Percentiles rank a stretch among this genome's conserved stretches.
These are phyloP conservation scores for Nomada fabriciana DNA, from an alignment of 2,888 invertebrate species.

Conservation along the genomic window DNA sequence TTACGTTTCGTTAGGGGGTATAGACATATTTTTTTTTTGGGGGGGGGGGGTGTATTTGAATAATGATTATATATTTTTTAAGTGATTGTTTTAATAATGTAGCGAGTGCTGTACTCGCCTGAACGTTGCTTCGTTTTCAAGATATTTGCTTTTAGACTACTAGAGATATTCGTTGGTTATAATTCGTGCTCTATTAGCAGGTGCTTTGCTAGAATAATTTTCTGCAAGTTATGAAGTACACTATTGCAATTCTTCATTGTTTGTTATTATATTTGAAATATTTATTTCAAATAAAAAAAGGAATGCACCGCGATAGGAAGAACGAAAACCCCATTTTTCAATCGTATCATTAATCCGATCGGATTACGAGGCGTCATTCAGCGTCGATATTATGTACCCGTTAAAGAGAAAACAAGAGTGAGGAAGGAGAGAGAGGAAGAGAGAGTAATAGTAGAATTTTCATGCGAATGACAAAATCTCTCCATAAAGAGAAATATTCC, in stretches of 20 bases:
- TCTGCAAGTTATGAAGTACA: no score
- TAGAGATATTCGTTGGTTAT: no score
- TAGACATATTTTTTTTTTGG: neutral
- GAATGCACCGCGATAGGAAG: no score
- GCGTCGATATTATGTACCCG: conserved; percentile 14
- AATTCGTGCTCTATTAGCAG: no score
- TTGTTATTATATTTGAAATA: neutral
- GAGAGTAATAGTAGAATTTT: conserved; percentile 20
- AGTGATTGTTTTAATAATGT: no score
- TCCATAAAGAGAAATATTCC: conserved; percentile 43
- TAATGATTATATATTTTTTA: no score
- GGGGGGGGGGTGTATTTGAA: no score
- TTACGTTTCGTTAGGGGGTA: neutral
- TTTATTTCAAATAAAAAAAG: neutral
- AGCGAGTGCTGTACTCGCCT: no score
- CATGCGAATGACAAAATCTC: conserved; percentile 26
- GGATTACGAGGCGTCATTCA: conserved; percentile 33
- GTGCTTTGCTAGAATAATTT: no score
- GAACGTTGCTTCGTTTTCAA: no score
- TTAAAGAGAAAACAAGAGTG: conserved; percentile 1
- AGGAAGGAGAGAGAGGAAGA: neutral
- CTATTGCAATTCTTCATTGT: neutral
- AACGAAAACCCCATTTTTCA: conserved; percentile 9
- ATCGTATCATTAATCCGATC: conserved; percentile 46
- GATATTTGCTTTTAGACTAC: no score